Percentiles rank a stretch among this genome's conserved stretches.
phyloP scores from a whole-genome alignment of 2,888 invertebrate species.

The Watsonalla binaria region DNA sequence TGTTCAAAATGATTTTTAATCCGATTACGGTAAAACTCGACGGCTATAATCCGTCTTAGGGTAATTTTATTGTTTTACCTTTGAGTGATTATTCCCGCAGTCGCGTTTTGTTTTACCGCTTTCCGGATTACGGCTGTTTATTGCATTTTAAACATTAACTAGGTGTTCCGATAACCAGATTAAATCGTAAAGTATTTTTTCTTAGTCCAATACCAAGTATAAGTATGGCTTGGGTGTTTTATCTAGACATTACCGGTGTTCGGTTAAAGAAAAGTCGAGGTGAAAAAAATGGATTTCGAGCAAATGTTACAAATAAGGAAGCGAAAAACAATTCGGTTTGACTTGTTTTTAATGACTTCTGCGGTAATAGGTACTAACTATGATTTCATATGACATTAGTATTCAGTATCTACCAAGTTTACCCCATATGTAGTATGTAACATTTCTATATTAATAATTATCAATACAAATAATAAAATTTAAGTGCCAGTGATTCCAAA shows the following conservation, averaged over 20 bases:
- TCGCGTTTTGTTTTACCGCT: not conserved
- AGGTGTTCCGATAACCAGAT: not conserved
- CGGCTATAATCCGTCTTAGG: not conserved
- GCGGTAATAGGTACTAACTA: too few species aligned
- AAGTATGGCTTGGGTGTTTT: not conserved
- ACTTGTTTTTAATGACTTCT: too few species aligned
- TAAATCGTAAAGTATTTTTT: not conserved
- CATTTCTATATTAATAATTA: too few species aligned
- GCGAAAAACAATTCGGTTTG: too few species aligned
- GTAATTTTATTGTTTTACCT: not conserved
- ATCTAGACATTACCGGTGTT: not conserved
- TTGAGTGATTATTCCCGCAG: not conserved
- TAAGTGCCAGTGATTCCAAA: too few species aligned
- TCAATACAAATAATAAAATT: too few species aligned
- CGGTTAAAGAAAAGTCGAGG: not conserved
- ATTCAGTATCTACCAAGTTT: too few species aligned
- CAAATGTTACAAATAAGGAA: too few species aligned
- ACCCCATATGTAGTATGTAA: too few species aligned
- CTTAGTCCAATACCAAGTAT: not conserved
- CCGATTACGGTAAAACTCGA: conserved; percentile 7
- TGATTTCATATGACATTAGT: too few species aligned
- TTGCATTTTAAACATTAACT: not conserved
- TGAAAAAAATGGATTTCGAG: not conserved
- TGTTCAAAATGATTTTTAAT: conserved; percentile 6
- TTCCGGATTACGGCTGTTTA: not conserved